Percentiles rank a stretch among this genome's conserved stretches.
phyloP scores from a whole-genome alignment of 2,888 invertebrate species.

The Digitonthophagus gazella region DNA sequence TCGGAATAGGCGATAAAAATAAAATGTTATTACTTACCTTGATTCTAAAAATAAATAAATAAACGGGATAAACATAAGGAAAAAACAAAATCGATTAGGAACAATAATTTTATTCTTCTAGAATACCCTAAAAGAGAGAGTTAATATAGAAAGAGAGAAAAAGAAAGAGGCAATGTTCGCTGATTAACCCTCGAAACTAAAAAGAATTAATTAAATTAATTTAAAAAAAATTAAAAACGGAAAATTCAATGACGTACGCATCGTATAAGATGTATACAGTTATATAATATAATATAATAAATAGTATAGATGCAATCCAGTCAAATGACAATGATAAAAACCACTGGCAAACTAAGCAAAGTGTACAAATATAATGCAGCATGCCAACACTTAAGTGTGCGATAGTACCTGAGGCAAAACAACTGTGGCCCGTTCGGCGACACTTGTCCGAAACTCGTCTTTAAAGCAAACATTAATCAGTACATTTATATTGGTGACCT shows the following conservation, averaged over 20 bases:
- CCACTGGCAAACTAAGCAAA: constrained; percentile 50
- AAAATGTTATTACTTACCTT: too few relatives aligned
- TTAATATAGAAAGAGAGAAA: too few relatives aligned
- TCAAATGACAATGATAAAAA: constrained; percentile 38
- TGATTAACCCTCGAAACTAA: background rate
- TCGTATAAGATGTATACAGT: background rate
- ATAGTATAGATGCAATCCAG: constrained; percentile 34
- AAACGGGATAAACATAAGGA: too few relatives aligned
- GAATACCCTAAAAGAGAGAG: too few relatives aligned
- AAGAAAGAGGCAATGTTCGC: background rate
- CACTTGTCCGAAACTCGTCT: constrained; percentile 38
- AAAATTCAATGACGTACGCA: background rate
- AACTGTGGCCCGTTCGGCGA: constrained; percentile 38
- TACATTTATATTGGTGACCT: constrained; percentile 9
- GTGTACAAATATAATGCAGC: constrained; percentile 52
- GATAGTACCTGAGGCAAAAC: constrained; percentile 34
- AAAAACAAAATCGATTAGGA: background rate
- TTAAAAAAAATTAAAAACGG: background rate
- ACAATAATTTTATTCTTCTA: too few relatives aligned
- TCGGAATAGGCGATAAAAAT: too few relatives aligned
- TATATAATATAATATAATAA: constrained; percentile 24
- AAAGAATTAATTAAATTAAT: background rate
- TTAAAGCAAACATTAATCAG: constrained; percentile 43
- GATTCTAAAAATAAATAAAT: too few relatives aligned
- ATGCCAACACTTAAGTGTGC: constrained; percentile 53